A percentile compares a stretch with the other conserved stretches of the same genome.
These are phyloP conservation scores for Xiphorhynchus elegans DNA, from an alignment of 2,113 vertebrate species.

Conservation along the genomic window DNA sequence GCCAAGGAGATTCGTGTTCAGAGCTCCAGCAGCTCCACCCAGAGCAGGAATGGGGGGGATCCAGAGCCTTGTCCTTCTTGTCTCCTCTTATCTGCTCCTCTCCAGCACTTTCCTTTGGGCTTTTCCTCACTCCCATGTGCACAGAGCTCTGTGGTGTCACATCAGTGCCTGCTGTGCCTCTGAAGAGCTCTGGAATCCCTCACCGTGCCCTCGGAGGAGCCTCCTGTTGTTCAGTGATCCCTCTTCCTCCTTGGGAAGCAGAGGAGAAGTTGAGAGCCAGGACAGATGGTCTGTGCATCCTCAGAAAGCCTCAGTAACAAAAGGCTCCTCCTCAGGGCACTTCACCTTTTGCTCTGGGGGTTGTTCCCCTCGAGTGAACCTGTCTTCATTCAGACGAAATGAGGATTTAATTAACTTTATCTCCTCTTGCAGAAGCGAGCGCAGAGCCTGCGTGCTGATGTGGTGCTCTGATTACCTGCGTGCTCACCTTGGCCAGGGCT, in stretches of 20 bases:
- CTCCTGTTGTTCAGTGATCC: accelerated
- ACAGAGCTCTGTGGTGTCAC: not conserved
- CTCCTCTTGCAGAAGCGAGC: slow-evolving; percentile 58
- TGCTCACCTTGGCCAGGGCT: slow-evolving; percentile 23
- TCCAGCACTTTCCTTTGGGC: accelerated
- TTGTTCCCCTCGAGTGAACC: slow-evolving; percentile 57
- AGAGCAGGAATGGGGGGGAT: not conserved
- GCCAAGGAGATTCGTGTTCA: not conserved
- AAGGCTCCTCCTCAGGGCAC: not conserved
- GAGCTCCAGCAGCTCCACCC: not conserved
- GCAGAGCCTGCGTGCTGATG: slow-evolving; percentile 3
- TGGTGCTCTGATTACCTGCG: slow-evolving; percentile 12
- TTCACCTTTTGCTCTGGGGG: not conserved
- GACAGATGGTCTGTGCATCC: not conserved
- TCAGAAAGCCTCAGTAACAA: not conserved
- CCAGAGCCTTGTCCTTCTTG: not conserved
- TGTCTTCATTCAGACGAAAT: slow-evolving; percentile 70
- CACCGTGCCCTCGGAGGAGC: accelerated
- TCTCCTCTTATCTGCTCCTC: not conserved
- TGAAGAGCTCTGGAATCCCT: not conserved
- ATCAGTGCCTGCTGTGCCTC: accelerated
- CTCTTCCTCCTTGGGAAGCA: accelerated
- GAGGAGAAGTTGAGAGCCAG: not conserved
- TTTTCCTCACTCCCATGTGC: accelerated
- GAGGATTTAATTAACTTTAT: slow-evolving; percentile 72